Evolutionary conservation across 1,140 invertebrate genomes (phyloP).

Genomic region (Gonioctena quinquepunctata): DNA sequence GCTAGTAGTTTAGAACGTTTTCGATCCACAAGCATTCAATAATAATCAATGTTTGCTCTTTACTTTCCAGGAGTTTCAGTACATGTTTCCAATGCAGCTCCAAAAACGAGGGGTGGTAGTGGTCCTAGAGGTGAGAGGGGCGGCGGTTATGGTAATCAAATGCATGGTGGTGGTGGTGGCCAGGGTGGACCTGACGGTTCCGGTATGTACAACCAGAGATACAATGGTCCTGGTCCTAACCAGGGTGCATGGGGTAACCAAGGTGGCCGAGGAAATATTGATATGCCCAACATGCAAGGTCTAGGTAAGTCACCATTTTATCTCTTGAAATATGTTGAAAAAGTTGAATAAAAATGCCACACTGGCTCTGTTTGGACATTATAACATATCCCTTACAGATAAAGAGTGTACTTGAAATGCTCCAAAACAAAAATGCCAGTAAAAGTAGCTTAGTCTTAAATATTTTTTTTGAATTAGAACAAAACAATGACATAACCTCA

Average conservation of each 20-base stretch:
- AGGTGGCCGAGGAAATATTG: conserved; percentile 71
- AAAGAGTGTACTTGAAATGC: too few species aligned
- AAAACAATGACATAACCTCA: too few species aligned
- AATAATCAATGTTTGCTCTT: not conserved
- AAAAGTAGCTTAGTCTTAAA: too few species aligned
- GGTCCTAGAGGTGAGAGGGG: conserved; percentile 43
- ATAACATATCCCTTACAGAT: too few species aligned
- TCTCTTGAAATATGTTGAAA: too few species aligned
- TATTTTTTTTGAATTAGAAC: too few species aligned
- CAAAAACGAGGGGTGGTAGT: conserved; percentile 69
- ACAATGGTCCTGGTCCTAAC: conserved; percentile 47
- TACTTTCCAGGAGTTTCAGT: conserved; percentile 74
- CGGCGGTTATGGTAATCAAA: conserved; percentile 51
- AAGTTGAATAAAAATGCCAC: too few species aligned
- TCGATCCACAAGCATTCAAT: not conserved
- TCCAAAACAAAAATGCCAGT: too few species aligned
- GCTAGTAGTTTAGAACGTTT: not conserved
- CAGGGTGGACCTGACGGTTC: conserved; percentile 56
- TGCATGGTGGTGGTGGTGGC: conserved; percentile 42
- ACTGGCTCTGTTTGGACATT: too few species aligned
- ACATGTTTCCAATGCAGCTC: conserved; percentile 93
- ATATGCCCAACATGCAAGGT: conserved; percentile 81
- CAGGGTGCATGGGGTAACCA: conserved; percentile 71
- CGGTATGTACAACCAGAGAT: conserved; percentile 57
- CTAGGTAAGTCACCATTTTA: too few species aligned